These are phyloP conservation scores for Lucifuga dentata DNA, from an alignment of 2,113 vertebrate genomes.

Conservation along the genomic window DNA sequence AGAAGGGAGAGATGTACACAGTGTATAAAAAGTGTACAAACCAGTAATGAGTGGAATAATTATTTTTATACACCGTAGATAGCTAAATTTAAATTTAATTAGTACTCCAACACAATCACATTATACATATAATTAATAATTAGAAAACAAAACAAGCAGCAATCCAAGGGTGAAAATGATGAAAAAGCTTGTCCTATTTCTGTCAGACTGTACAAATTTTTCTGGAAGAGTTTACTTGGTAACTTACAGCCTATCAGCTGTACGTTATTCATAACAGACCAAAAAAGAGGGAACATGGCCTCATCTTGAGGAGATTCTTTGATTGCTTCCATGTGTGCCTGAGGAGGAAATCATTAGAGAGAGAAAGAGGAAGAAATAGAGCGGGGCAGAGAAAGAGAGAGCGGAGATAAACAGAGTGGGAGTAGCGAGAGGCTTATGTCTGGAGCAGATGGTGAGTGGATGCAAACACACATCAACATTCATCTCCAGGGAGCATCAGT, in stretches of 20 bases:
- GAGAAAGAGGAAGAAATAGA: constrained; percentile 21
- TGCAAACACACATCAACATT: constrained; percentile 48
- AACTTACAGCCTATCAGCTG: background rate
- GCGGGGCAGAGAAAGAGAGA: background rate
- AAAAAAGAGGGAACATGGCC: constrained; percentile 7
- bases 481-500: constrained; percentile 36
- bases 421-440: constrained; percentile 37
- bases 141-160: too few relatives aligned
- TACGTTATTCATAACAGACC: constrained; percentile 7
- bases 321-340: constrained; percentile 45
- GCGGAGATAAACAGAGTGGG: constrained; percentile 21
- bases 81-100: too few relatives aligned
- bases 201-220: background rate
- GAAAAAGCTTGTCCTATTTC: background rate
- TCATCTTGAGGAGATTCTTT: constrained; percentile 35
- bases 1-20: background rate
- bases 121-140: too few relatives aligned
- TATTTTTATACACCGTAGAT: too few relatives aligned
- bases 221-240: background rate
- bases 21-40: too few relatives aligned
- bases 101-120: too few relatives aligned
- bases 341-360: constrained; percentile 49
- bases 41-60: too few relatives aligned
- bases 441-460: constrained; percentile 64
- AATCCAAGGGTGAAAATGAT: constrained; percentile 5